Percentiles rank a stretch among this genome's conserved stretches.
These are phyloP conservation scores for Empis livida DNA, from an alignment of 2,888 invertebrate genomes.

Conservation along the genomic window DNA sequence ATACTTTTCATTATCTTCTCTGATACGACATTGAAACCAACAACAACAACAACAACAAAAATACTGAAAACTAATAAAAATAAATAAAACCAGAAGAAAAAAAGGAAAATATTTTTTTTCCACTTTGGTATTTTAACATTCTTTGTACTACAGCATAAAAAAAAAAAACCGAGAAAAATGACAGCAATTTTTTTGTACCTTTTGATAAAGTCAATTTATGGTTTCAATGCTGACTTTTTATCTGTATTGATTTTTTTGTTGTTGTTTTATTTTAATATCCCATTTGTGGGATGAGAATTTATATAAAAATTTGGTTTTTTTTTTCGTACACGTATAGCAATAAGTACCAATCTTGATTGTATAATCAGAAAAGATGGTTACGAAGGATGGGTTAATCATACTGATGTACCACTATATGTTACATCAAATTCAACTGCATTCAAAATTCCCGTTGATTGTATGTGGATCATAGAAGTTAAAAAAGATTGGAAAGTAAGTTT, in stretches of 20 bases:
- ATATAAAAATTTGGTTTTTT: not conserved
- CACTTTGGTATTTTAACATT: no score
- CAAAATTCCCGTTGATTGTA: constrained; percentile 54
- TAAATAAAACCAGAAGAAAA: no score
- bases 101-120: no score
- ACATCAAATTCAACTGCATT: constrained; percentile 40
- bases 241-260: no score
- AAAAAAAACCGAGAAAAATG: constrained; percentile 1
- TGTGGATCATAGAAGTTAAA: constrained; percentile 56
- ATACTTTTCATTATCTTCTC: no score
- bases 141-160: not conserved
- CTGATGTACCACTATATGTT: constrained; percentile 43
- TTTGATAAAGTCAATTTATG: constrained; percentile 5
- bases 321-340: constrained; percentile 15
- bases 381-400: constrained; percentile 44
- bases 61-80: not conserved
- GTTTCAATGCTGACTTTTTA: not conserved
- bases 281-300: not conserved
- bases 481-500: constrained; percentile 47
- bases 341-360: constrained; percentile 42
- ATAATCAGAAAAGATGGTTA: constrained; percentile 40
- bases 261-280: no score
- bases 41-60: not conserved
- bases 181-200: constrained; percentile 4
- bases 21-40: not conserved